Percentiles rank a stretch among this genome's conserved stretches.
phyloP scores from a whole-genome alignment of 2,797 vertebrate species.

The Neopelma chrysocephalum region DNA sequence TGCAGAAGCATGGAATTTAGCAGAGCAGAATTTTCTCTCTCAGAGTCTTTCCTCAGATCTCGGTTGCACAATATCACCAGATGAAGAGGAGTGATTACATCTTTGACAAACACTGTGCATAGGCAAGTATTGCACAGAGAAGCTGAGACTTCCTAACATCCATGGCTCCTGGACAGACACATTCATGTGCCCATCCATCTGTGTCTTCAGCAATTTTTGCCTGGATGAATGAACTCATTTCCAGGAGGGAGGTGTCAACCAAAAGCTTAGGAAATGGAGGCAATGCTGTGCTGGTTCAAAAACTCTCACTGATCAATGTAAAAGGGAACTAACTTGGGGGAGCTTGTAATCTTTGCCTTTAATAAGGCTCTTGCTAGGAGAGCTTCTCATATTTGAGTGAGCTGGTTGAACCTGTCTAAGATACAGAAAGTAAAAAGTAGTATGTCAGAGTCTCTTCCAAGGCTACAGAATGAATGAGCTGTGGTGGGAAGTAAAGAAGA shows the following conservation, averaged over 20 bases:
- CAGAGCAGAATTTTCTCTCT: background rate
- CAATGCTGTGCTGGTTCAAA: background rate
- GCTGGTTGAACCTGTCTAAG: background rate
- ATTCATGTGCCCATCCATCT: background rate
- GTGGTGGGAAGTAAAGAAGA: background rate
- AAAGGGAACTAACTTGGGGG: background rate
- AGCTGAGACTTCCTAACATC: background rate
- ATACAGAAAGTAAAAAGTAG: background rate
- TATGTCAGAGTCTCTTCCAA: background rate
- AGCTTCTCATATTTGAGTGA: background rate
- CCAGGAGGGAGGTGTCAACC: background rate
- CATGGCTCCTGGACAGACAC: background rate
- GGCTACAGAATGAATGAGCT: background rate
- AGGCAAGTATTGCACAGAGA: background rate
- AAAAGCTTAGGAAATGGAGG: background rate
- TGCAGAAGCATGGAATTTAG: background rate
- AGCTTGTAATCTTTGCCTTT: background rate
- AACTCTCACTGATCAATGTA: background rate
- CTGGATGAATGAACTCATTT: background rate
- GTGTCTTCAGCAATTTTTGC: background rate
- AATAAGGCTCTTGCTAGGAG: background rate
- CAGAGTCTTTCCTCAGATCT: background rate
- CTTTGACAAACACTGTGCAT: background rate
- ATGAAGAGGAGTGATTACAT: background rate
- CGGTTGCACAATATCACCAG: background rate